phyloP scores from a whole-genome alignment of 2,797 vertebrate genomes.

The Clarias fuscus region DNA sequence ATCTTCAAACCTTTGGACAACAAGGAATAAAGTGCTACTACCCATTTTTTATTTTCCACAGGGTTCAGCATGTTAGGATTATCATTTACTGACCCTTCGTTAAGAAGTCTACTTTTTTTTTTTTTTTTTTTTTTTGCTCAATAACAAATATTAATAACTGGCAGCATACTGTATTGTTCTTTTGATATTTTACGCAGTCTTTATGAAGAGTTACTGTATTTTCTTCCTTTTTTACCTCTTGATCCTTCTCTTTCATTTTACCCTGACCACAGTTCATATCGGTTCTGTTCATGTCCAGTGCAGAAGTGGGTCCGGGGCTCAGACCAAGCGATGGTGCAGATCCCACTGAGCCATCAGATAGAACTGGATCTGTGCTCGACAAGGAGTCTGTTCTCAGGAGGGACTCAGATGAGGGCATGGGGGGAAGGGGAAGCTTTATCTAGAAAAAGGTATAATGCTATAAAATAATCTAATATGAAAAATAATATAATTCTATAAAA shows the following conservation, averaged over 20 bases:
- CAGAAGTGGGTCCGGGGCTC: slow-evolving; percentile 68
- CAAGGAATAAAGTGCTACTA: not conserved
- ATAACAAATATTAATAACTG: not conserved
- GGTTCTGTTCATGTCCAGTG: slow-evolving; percentile 77
- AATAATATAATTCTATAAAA: not conserved
- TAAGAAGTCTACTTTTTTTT: not conserved
- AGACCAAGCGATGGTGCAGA: slow-evolving; percentile 75
- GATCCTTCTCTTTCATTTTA: slow-evolving; percentile 81
- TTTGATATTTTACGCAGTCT: not conserved
- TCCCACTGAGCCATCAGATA: slow-evolving; percentile 76
- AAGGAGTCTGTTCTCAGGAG: slow-evolving; percentile 74
- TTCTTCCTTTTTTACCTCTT: slow-evolving; percentile 72
- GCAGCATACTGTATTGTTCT: not conserved
- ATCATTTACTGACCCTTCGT: not conserved
- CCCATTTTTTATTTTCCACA: not conserved
- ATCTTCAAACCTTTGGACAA: not conserved
- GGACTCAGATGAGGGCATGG: slow-evolving; percentile 69
- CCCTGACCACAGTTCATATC: slow-evolving; percentile 81
- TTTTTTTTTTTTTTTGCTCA: not conserved
- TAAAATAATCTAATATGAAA: not conserved
- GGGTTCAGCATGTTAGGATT: not conserved
- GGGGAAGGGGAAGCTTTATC: slow-evolving; percentile 71
- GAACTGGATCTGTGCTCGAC: slow-evolving; percentile 72
- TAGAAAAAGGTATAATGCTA: slow-evolving; percentile 36
- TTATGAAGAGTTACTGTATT: not conserved